These are phyloP conservation scores for Acronicta aceris DNA, from an alignment of 2,888 invertebrate genomes.

Conservation along the genomic window DNA sequence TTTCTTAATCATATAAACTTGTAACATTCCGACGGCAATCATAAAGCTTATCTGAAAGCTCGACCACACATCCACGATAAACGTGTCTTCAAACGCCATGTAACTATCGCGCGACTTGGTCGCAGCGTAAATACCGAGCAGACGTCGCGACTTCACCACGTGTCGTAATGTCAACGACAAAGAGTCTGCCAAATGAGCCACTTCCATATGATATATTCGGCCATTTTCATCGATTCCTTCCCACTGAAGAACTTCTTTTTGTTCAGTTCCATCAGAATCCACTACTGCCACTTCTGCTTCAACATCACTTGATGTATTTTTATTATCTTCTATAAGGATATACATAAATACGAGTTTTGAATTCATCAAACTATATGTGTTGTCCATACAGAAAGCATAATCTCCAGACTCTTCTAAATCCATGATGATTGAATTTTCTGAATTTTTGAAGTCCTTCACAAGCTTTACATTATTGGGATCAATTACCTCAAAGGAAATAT, in stretches of 20 bases:
- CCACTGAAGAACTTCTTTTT: constrained; percentile 78
- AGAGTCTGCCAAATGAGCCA: constrained; percentile 90
- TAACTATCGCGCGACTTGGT: constrained; percentile 95
- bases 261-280: constrained; percentile 66
- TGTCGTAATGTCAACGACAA: constrained; percentile 90
- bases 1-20: constrained; percentile 94
- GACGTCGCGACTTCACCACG: constrained; percentile 90
- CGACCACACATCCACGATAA: constrained; percentile 94
- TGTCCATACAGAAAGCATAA: constrained; percentile 96
- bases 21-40: constrained; percentile 92
- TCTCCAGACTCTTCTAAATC: constrained; percentile 91
- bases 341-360: constrained; percentile 95
- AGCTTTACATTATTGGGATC: constrained; percentile 91
- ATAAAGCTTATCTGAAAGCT: constrained; percentile 92
- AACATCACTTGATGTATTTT: constrained; percentile 77
- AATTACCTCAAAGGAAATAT: constrained; percentile 93
- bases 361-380: constrained; percentile 94
- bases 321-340: constrained; percentile 91
- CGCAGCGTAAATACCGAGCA: constrained; percentile 92
- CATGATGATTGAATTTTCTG: constrained; percentile 91
- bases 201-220: constrained; percentile 73
- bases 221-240: constrained; percentile 68
- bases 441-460: constrained; percentile 91
- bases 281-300: constrained; percentile 60
- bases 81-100: constrained; percentile 93